Evolutionary conservation across 2,888 invertebrate genomes (phyloP), one percentile per base, ranked within the genome.

Genomic region (Rhodophaea formosa): DNA sequence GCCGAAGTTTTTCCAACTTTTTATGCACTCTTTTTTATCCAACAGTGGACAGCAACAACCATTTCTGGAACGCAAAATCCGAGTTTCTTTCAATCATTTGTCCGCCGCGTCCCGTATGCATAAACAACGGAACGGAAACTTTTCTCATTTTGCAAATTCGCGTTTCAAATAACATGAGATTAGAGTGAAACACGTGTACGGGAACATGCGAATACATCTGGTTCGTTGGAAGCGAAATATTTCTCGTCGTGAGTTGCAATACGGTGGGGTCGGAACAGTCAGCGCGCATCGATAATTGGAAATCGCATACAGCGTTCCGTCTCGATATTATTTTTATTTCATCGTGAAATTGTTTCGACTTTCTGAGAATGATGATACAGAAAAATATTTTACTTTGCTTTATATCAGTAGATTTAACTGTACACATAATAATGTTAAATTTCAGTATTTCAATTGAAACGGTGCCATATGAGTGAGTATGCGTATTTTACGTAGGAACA

Each of bases 201-300:
- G 65, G 66, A 59, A 64, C 63, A 64, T 68, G 57, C 53, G 59
- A 62, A 58, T 61, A 64, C 58, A 56, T 42, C 45, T 30, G 56
- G 16, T 63, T 70, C 66, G 68, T 68, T 67, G 70, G 66, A 70
- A 67, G 65, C 69, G 75, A 72, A 78, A 80, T 80, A 79, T 78
- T 77, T 73, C 71, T 71, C 74, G 71, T 73, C 70, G 72, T 68
- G 70, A 63, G 70, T 64, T 70, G 78, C 80, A 79, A 76, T 77
- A 77, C 71, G 51, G 49, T 7, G 30, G 35, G 53, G 3, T 51
- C 62, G 69, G 68, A 69, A 71, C 72, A 77, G 78, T 66, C 73
- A 64, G 71, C 66, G 73, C 68, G 72, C 75, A 77, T 79, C 77
- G 74, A 80, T 82, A 82, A 82, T 82, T 82, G 82, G 78, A 82